Base-by-base conservation (phyloP, 2,888 invertebrate genomes). In the Anoplius nigerrimus region DNA sequence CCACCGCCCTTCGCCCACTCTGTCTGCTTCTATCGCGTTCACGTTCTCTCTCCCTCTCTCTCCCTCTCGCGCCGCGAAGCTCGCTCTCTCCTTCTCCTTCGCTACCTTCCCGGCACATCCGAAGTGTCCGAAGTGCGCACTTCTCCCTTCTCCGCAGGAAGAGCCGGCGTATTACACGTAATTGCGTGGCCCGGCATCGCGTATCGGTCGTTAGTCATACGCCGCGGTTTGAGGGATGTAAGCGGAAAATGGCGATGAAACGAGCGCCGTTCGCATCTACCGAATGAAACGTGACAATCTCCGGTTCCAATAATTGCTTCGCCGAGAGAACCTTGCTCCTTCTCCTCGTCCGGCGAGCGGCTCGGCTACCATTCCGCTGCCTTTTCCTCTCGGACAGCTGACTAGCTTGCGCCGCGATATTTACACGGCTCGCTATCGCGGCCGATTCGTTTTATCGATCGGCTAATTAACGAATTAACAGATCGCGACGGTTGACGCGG, bases 191-290 rank as follows among this genome's bases (percentile, higher is more conserved):
- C 59, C 71, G 65, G 57, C 69, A 54, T 71, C 62, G 60, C 51
- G 54, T 65, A 69, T 66, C 66, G 66, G 70, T 69, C 66, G 68
- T 78, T 78, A 76, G 65, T 74, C 70, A 71, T 60, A 68, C n/a
- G n/a, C 21, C 57, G 51, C 42, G 63, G 60, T 45, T 55, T 66
- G 71, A 76, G 72, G 69, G 74, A 74, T 66, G 72, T 51, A 70
- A 68, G 70, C 69, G 63, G 78, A 78, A 78, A 78, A 72, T 60
- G 67, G 64, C 66, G 69, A 75, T 78, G 69, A 77, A 78, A 65
- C 73, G 55, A 61, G 24, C 61, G 53, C 61, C 51, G 57, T 20
- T 55, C 53, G 34, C 34, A 34, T 34, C 34, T 13, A 34, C 18
- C 20, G 20, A 34, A 34, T 34, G 34, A 34, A 34, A 34, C 34